Percentiles rank a stretch among this genome's conserved stretches.
phyloP scores from a whole-genome alignment of 2,888 invertebrate genomes.

The Urechis unicinctus region DNA sequence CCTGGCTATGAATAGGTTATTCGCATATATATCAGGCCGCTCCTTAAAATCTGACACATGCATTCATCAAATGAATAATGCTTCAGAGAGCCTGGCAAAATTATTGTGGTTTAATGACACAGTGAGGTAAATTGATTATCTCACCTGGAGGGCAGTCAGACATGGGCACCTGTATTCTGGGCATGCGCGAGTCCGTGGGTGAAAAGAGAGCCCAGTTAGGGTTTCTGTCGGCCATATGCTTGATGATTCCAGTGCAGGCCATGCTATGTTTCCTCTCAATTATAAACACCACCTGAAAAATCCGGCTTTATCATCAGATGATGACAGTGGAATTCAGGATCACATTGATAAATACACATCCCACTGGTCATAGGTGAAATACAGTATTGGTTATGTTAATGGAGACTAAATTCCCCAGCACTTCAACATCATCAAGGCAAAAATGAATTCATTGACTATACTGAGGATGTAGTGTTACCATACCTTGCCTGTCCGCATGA shows the following conservation, averaged over 20 bases:
- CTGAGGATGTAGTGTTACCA: too few species aligned
- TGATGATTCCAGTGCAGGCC: slow-evolving; percentile 66
- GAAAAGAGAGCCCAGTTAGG: slow-evolving; percentile 63
- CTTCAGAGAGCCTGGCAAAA: not conserved
- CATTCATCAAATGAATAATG: not conserved
- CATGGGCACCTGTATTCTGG: slow-evolving; percentile 67
- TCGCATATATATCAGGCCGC: slow-evolving; percentile 50
- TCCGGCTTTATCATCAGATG: not conserved
- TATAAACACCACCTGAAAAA: slow-evolving; percentile 65
- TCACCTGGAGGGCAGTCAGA: slow-evolving; percentile 58
- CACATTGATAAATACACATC: not conserved
- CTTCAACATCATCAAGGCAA: too few species aligned
- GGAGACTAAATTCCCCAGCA: too few species aligned
- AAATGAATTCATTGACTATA: too few species aligned
- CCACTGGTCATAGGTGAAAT: not conserved
- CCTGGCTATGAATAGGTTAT: slow-evolving; percentile 65
- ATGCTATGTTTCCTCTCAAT: slow-evolving; percentile 68
- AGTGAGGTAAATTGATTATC: too few species aligned
- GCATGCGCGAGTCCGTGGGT: slow-evolving; percentile 73
- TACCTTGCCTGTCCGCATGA: too few species aligned
- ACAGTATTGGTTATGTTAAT: not conserved
- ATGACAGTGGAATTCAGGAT: not conserved
- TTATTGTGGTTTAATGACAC: too few species aligned
- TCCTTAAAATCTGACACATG: slow-evolving; percentile 56
- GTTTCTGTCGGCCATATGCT: slow-evolving; percentile 58